A percentile compares a stretch with the other conserved stretches of the same genome.
Evolutionary conservation across 2,888 invertebrate species (phyloP).

Genomic region (Rhagonycha lutea): DNA sequence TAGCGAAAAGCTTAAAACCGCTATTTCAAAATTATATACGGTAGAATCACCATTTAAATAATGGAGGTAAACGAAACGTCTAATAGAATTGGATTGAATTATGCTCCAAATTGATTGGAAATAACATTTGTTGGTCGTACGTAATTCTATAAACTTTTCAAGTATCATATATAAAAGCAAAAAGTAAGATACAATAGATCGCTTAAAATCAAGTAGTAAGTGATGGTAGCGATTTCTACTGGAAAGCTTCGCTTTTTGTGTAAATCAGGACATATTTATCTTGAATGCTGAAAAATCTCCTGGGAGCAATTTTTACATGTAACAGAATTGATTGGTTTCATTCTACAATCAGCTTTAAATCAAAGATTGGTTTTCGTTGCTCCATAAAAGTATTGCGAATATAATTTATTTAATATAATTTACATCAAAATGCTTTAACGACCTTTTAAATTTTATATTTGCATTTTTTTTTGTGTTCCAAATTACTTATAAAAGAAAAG

Average conservation of each 20-base stretch:
- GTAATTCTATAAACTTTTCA: background rate
- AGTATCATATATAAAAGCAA: background rate
- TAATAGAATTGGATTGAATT: background rate
- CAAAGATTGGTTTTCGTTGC: background rate
- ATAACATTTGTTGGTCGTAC: background rate
- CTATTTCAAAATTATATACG: background rate
- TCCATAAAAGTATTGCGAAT: background rate
- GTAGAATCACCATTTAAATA: background rate
- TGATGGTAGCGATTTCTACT: constrained; percentile 3
- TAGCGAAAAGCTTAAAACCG: background rate
- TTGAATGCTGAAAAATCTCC: background rate
- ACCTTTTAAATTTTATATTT: constrained; percentile 8
- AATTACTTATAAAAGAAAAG: background rate
- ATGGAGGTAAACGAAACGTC: background rate
- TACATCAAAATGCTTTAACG: constrained; percentile 6
- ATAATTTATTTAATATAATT: background rate
- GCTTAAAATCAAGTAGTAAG: background rate
- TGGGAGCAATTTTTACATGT: background rate
- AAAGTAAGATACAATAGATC: constrained; percentile 1
- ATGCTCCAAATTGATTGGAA: background rate
- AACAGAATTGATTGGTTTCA: constrained; percentile 1
- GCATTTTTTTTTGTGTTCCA: constrained; percentile 12
- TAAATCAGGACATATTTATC: constrained; percentile 4
- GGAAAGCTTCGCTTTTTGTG: background rate
- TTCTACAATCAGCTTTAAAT: background rate